Evolutionary conservation across 2,888 invertebrate species (phyloP).

Genomic region (Limnephilus rhombicus): DNA sequence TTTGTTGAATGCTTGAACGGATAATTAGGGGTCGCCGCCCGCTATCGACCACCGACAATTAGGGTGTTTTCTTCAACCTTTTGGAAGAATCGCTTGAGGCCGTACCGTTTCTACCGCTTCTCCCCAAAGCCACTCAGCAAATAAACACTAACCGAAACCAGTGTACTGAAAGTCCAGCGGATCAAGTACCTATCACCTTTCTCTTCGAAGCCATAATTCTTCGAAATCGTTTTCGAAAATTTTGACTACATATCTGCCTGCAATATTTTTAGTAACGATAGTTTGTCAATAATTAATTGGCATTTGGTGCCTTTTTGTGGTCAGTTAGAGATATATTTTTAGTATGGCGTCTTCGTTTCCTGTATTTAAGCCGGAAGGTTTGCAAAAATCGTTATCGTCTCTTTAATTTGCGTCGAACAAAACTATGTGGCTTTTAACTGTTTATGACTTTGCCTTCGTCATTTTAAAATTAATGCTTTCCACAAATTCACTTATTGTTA

Average conservation of each 20-base stretch:
- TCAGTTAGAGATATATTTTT: neutral
- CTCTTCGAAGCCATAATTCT: neutral
- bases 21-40: constrained; percentile 54
- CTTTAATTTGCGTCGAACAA: neutral
- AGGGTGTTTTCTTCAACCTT: constrained; percentile 36
- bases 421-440: neutral
- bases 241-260: neutral
- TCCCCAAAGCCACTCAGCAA: neutral
- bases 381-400: constrained; percentile 3
- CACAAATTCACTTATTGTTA: neutral
- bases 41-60: constrained; percentile 60
- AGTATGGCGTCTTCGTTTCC: constrained; percentile 26
- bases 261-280: neutral
- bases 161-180: neutral
- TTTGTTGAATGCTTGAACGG: constrained; percentile 55
- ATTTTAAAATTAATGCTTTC: constrained; percentile 4
- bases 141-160: neutral
- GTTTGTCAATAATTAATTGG: constrained; percentile 13
- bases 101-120: neutral
- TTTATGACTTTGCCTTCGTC: neutral
- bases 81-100: constrained; percentile 5
- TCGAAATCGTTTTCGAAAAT: neutral
- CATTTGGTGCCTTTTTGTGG: constrained; percentile 26
- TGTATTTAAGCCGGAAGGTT: constrained; percentile 31
- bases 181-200: neutral